Conservation (phyloP, 2,113 vertebrate species). For the Pelvicachromis taeniatus region DNA sequence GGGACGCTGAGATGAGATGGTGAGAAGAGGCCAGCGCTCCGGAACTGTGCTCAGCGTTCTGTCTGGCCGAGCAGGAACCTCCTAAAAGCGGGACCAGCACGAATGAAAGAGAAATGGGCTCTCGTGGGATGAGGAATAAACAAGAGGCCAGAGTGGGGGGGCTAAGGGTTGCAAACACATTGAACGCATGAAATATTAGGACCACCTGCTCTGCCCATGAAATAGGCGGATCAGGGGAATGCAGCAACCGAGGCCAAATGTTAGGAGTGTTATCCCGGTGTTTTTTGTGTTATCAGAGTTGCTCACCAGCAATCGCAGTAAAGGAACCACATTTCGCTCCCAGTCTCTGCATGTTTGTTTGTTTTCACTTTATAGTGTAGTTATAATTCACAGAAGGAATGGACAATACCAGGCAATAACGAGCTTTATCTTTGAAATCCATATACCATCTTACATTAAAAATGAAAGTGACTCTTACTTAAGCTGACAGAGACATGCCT, state of each 20-base stretch:
- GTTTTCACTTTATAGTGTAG: neutral
- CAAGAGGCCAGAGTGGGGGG: slow-evolving; percentile 4
- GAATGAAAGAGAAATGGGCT: slow-evolving; percentile 57
- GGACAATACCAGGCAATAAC: neutral
- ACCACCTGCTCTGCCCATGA: slow-evolving; percentile 43
- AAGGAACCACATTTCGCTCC: neutral
- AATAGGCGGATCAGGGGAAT: slow-evolving; percentile 17
- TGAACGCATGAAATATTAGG: slow-evolving; percentile 36
- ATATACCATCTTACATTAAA: neutral
- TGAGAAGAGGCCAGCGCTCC: slow-evolving; percentile 66
- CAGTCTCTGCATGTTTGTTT: neutral
- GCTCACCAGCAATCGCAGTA: neutral
- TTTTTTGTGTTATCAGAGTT: neutral
- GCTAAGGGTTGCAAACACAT: slow-evolving; percentile 32
- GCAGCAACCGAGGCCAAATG: neutral
- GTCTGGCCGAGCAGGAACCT: slow-evolving; percentile 81
- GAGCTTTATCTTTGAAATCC: neutral
- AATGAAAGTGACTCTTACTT: neutral
- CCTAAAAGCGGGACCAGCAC: slow-evolving; percentile 34
- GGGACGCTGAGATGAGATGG: slow-evolving; percentile 59
- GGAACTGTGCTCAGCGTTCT: slow-evolving; percentile 81
- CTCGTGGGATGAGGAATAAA: slow-evolving; percentile 31
- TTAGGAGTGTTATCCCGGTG: neutral
- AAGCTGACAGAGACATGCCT: neutral
- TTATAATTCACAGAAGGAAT: neutral